Evolutionary conservation across 1,140 invertebrate species (phyloP), one percentile per base, ranked within the genome.

Genomic region (Brachionus rubens): DNA sequence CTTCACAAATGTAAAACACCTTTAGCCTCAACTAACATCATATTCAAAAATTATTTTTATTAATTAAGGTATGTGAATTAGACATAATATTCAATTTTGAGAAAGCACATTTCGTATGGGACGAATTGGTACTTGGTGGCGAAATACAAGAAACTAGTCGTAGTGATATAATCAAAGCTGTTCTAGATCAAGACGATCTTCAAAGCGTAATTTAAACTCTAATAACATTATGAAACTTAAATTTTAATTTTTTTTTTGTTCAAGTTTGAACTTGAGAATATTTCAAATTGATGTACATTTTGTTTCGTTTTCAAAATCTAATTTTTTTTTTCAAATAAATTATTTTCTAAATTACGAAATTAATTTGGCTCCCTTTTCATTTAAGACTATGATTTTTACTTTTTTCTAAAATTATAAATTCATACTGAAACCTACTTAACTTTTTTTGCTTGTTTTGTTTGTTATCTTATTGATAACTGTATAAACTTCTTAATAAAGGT

Each of bases 71-170:
- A 14, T 80, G 79, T 36, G 79, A 79, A 62, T 30, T 80, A n/a
- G 79, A 79, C 62, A 75, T 79, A 19, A 79, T 79, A 52, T 79
- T 79, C 33, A 80, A 79, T 75, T 79, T 76, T 70, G 79, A 79
- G 46, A 79, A 80, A 67, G 79, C 79, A 33, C 77, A 79, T 76
- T 79, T 77, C 48, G 41, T 79, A 21, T 68, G 80, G 24, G 79
- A 79, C 50, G 79, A 79, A 50, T 77, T 76, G 24, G 52, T 79
- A 4, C 26, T 79, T 16, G 77, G 75, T 41, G 79, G 79, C 12
- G 79, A 79, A 26, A 28, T 79, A n/a, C 77, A 77, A 33, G 78
- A 78, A 50, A 28, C 68, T 14, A 54, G 68, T 14, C 7, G 46
- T 28, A 9, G 14, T 9, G 68, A 48, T 14, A 10, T 48, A 19